phyloP scores from a whole-genome alignment of 2,888 invertebrate genomes.

The Orgyia antiqua region DNA sequence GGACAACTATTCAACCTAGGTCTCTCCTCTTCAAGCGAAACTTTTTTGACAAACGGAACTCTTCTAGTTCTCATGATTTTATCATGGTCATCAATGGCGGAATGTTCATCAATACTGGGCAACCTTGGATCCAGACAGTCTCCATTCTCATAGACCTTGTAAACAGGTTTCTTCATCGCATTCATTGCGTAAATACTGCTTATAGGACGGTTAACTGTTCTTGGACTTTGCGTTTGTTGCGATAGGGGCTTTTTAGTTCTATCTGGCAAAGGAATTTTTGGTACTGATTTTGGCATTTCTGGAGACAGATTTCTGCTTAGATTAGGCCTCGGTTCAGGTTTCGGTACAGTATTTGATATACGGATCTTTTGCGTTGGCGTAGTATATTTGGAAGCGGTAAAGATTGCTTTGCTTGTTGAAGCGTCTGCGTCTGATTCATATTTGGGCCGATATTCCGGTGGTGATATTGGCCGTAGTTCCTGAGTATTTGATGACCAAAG shows the following conservation, averaged over 20 bases:
- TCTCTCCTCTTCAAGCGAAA: constrained; percentile 33
- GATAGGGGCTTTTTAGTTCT: constrained; percentile 23
- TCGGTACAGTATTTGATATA: constrained; percentile 4
- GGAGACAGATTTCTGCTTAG: background rate
- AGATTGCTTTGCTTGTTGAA: constrained; percentile 4
- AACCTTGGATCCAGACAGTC: constrained; percentile 51
- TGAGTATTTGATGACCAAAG: constrained; percentile 48
- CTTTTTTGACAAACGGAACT: constrained; percentile 33
- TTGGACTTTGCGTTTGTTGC: constrained; percentile 21
- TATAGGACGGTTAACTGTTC: constrained; percentile 18
- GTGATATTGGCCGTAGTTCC: constrained; percentile 43
- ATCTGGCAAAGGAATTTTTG: constrained; percentile 7
- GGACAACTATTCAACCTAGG: constrained; percentile 43
- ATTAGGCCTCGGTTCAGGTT: constrained; percentile 5
- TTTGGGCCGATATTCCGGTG: constrained; percentile 43
- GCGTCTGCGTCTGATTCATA: constrained; percentile 8
- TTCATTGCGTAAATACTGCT: constrained; percentile 18
- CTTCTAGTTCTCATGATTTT: constrained; percentile 21
- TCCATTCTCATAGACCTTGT: constrained; percentile 45
- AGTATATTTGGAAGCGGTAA: constrained; percentile 3
- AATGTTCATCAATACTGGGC: constrained; percentile 65
- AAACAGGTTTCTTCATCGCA: constrained; percentile 22
- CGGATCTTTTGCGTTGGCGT: constrained; percentile 8
- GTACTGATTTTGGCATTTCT: constrained; percentile 5
- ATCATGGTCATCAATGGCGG: constrained; percentile 39